Percentiles rank a stretch among this genome's conserved stretches.
phyloP scores from a whole-genome alignment of 1,140 invertebrate species.

The Manduca sexta region DNA sequence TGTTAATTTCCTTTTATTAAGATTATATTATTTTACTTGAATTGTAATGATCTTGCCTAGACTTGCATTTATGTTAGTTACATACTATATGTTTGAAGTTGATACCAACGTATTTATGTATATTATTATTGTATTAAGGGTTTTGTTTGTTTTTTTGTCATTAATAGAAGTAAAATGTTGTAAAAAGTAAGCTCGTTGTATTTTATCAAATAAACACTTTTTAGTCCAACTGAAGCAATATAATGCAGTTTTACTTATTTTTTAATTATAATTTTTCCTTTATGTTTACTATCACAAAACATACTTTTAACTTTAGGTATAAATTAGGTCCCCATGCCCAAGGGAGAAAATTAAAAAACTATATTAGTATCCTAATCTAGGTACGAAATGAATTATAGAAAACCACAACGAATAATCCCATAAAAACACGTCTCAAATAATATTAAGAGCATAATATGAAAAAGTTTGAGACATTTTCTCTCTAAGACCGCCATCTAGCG shows the following conservation, averaged over 20 bases:
- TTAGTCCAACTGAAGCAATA: slow-evolving; percentile 73
- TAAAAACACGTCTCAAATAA: too few species aligned
- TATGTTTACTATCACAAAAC: too few species aligned
- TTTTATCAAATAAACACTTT: slow-evolving; percentile 74
- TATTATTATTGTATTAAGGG: slow-evolving; percentile 71
- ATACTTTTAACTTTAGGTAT: too few species aligned
- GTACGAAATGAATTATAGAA: too few species aligned
- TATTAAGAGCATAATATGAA: too few species aligned
- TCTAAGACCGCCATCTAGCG: too few species aligned
- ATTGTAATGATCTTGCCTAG: slow-evolving; percentile 68
- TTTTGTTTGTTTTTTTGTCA: slow-evolving; percentile 72
- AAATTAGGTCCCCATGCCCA: too few species aligned
- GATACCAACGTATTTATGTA: slow-evolving; percentile 72
- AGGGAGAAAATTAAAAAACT: too few species aligned
- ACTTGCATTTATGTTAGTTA: slow-evolving; percentile 71
- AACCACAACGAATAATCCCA: too few species aligned
- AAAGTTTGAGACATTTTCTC: too few species aligned
- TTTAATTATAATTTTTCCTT: slow-evolving; percentile 2
- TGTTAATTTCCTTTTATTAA: slow-evolving; percentile 44
- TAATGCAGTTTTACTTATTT: slow-evolving; percentile 51
- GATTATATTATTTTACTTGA: slow-evolving; percentile 53
- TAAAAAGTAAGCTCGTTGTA: slow-evolving; percentile 73
- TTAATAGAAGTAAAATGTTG: slow-evolving; percentile 73
- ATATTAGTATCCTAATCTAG: too few species aligned
- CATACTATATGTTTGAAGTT: slow-evolving; percentile 67